Evolutionary conservation across 2,797 vertebrate genomes (phyloP).

Genomic region (Neoniphon sammara): DNA sequence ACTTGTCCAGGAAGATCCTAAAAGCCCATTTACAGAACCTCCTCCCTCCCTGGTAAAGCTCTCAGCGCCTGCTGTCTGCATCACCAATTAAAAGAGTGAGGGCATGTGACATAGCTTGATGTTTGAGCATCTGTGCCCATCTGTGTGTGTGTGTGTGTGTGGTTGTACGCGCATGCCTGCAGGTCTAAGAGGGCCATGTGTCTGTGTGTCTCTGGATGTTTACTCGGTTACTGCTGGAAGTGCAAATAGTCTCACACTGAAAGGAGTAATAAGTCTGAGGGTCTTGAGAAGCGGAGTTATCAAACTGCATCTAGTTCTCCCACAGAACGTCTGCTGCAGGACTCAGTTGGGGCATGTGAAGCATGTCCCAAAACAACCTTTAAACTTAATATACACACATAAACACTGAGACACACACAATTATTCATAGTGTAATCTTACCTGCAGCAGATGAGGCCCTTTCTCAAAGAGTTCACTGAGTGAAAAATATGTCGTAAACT

Average conservation of each 20-base stretch:
- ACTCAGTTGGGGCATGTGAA: slow-evolving; percentile 1
- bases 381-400: not conserved
- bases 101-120: slow-evolving; percentile 37
- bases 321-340: slow-evolving; percentile 24
- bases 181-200: slow-evolving; percentile 35
- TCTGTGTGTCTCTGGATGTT: slow-evolving; percentile 50
- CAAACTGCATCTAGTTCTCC: slow-evolving; percentile 10
- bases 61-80: slow-evolving; percentile 36
- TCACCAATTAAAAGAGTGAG: slow-evolving; percentile 41
- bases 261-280: slow-evolving; percentile 34
- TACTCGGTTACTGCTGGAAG: slow-evolving; percentile 58
- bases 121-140: slow-evolving; percentile 32
- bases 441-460: slow-evolving; percentile 9
- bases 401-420: not conserved
- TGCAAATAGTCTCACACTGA: slow-evolving; percentile 44
- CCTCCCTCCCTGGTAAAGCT: slow-evolving; percentile 30
- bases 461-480: not conserved
- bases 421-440: not conserved
- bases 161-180: slow-evolving; percentile 27
- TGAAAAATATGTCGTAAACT: not conserved
- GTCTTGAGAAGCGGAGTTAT: slow-evolving; percentile 26
- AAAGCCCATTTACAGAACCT: slow-evolving; percentile 47
- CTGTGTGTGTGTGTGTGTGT: slow-evolving; percentile 22
- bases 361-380: slow-evolving; percentile 8
- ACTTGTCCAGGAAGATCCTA: slow-evolving; percentile 52